These are phyloP conservation scores for Tragulus kanchil DNA, from an alignment of 2,113 vertebrate genomes.

Conservation along the genomic window DNA sequence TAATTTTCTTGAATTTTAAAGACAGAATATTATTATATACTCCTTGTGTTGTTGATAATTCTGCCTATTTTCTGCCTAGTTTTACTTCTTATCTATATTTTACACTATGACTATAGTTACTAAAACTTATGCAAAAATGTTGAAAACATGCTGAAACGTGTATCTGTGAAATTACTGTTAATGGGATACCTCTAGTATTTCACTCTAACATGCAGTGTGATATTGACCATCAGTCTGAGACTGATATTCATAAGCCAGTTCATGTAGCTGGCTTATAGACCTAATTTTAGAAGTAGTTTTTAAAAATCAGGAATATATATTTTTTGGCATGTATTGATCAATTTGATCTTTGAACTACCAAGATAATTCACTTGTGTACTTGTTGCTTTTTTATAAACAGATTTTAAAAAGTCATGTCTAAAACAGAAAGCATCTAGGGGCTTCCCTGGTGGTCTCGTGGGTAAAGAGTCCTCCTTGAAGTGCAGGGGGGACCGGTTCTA, in stretches of 20 bases:
- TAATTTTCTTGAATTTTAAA: slow-evolving; percentile 18
- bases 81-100: background rate
- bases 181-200: background rate
- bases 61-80: background rate
- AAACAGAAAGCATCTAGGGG: background rate
- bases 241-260: background rate
- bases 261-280: background rate
- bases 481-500: too few relatives aligned
- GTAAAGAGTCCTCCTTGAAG: too few relatives aligned
- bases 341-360: slow-evolving; percentile 6
- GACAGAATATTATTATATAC: background rate
- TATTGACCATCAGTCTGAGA: background rate
- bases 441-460: too few relatives aligned
- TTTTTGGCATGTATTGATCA: background rate
- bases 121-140: background rate
- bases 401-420: slow-evolving; percentile 16
- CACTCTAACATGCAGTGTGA: background rate
- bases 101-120: background rate
- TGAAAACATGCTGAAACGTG: background rate
- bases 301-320: background rate
- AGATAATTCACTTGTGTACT: background rate
- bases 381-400: background rate
- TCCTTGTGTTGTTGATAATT: background rate
- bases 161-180: background rate
- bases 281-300: slow-evolving; percentile 46